phyloP scores from a whole-genome alignment of 30 jellyfish, hydroid and myxozoan genomes.

The Phacellophora camtschatica region DNA sequence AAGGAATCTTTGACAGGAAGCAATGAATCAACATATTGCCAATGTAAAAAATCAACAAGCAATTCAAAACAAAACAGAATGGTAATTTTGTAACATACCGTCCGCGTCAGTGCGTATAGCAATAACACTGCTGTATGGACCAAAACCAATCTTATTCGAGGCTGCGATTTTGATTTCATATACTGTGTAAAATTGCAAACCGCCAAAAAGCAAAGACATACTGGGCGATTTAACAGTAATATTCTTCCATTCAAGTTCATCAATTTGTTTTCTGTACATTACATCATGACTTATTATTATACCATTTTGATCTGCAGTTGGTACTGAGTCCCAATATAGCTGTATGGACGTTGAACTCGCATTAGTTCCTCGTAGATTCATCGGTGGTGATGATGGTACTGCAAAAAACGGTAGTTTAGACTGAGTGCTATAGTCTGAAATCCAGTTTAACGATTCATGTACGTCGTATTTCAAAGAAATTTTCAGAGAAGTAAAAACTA shows the following conservation, averaged over 20 bases:
- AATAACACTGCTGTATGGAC: neutral
- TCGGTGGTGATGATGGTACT: constrained; percentile 38
- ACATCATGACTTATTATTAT: neutral
- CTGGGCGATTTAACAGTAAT: neutral
- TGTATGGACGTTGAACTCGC: constrained; percentile 33
- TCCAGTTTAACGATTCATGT: no score
- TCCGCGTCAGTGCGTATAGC: constrained; percentile 15
- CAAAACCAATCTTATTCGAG: neutral
- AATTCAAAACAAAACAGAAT: no score
- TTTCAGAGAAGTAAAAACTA: no score
- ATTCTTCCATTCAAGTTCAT: neutral
- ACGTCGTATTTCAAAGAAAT: no score
- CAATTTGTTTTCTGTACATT: neutral
- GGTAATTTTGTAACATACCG: no score
- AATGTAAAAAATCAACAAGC: no score
- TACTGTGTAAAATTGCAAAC: neutral
- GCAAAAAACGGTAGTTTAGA: no score
- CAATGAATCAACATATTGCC: no score
- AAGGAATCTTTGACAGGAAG: no score
- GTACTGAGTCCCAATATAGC: constrained; percentile 35
- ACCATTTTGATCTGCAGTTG: constrained; percentile 36
- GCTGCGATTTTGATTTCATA: constrained; percentile 8
- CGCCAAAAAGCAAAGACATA: neutral
- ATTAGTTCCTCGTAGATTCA: neutral
- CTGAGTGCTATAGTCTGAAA: no score